A percentile compares a stretch with the other conserved stretches of the same genome.
These are phyloP conservation scores for Hepsetus odoe DNA, from an alignment of 2,113 vertebrate species.

Conservation along the genomic window DNA sequence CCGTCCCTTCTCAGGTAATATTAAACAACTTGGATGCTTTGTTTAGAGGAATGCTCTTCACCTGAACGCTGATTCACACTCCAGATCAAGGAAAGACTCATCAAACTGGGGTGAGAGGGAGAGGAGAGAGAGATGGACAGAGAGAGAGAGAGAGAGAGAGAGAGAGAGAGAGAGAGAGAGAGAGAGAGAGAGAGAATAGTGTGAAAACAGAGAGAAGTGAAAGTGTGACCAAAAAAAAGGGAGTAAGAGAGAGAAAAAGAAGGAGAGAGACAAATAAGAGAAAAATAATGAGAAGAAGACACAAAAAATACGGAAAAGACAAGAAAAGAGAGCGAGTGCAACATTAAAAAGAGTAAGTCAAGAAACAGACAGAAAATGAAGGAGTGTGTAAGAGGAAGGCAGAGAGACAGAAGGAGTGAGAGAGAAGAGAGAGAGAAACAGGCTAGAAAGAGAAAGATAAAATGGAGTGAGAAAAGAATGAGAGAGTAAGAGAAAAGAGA, in stretches of 20 bases:
- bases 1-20: conserved; percentile 58
- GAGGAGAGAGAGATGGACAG: background rate
- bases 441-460: background rate
- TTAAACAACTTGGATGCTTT: conserved; percentile 68
- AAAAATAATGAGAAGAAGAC: background rate
- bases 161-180: background rate
- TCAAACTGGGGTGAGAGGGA: conserved; percentile 8
- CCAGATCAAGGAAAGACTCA: too few species aligned
- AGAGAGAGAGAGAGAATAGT: background rate
- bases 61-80: too few species aligned
- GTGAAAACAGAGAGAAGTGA: background rate
- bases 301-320: background rate
- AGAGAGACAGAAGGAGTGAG: background rate
- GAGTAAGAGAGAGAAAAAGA: background rate
- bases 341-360: background rate
- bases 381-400: background rate
- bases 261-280: background rate
- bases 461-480: background rate
- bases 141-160: background rate
- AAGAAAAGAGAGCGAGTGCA: background rate
- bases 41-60: conserved; percentile 57
- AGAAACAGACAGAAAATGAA: background rate
- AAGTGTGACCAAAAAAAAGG: background rate
- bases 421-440: background rate
- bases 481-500: conserved; percentile 15